These are phyloP conservation scores for Scelioninae gen. 2 DNA, from an alignment of 2,888 invertebrate genomes.

Conservation along the genomic window DNA sequence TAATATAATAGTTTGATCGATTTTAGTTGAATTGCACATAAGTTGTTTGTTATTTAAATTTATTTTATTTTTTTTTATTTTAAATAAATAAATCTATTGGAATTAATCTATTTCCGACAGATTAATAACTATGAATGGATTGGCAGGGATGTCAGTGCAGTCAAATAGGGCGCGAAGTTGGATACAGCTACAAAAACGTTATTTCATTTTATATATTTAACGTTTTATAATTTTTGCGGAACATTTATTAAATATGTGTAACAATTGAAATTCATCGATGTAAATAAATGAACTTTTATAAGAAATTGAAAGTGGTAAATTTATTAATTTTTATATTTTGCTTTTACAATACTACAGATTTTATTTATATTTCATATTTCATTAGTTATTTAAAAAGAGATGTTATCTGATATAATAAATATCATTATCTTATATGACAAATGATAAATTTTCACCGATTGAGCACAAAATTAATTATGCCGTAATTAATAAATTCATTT, in stretches of 20 bases:
- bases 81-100: constrained; percentile 17
- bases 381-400: too few relatives aligned
- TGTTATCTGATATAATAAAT: too few relatives aligned
- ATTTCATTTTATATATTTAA: constrained; percentile 15
- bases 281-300: neutral
- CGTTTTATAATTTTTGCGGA: constrained; percentile 15
- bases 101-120: constrained; percentile 38
- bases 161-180: constrained; percentile 7
- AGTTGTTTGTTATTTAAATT: constrained; percentile 27
- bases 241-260: constrained; percentile 23
- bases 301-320: neutral
- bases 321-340: neutral
- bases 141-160: constrained; percentile 12
- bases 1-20: constrained; percentile 15
- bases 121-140: constrained; percentile 31
- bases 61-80: too few relatives aligned
- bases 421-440: too few relatives aligned
- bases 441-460: too few relatives aligned
- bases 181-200: constrained; percentile 33
- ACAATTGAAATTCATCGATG: neutral
- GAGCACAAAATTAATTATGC: too few relatives aligned
- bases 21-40: constrained; percentile 13
- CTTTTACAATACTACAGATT: too few relatives aligned
- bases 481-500: too few relatives aligned
- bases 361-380: too few relatives aligned